A percentile compares a stretch with the other conserved stretches of the same genome.
Conservation (phyloP, 1,140 invertebrate species). For the Drosophila sechellia region DNA sequence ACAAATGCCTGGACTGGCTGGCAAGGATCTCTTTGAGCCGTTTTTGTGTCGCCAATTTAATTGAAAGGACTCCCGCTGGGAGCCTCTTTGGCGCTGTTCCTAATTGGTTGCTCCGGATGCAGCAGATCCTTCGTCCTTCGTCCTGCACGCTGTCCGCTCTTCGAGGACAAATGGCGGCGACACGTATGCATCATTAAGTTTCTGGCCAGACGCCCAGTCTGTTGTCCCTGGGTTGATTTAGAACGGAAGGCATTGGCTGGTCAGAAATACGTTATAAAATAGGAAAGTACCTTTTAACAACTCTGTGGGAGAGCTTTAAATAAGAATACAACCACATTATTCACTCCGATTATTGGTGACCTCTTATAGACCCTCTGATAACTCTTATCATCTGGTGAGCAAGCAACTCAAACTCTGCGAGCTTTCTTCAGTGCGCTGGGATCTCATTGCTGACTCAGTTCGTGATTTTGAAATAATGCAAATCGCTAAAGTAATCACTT, state of each 20-base stretch:
- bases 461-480: not conserved
- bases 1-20: constrained; percentile 22
- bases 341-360: not conserved
- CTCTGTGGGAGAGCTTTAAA: too few relatives aligned
- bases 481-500: not conserved
- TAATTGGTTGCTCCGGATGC: constrained; percentile 64
- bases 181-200: constrained; percentile 75
- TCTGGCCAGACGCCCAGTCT: constrained; percentile 57
- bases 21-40: constrained; percentile 15
- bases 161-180: constrained; percentile 54
- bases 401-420: not conserved
- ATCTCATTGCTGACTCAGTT: not conserved
- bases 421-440: not conserved
- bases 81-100: constrained; percentile 61
- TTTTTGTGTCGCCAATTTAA: constrained; percentile 42
- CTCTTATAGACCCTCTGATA: not conserved
- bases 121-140: constrained; percentile 13
- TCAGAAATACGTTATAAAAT: not conserved
- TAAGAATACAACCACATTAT: too few relatives aligned
- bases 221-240: constrained; percentile 2
- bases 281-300: not conserved
- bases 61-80: constrained; percentile 47
- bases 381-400: not conserved
- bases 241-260: not conserved
- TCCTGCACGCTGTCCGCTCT: constrained; percentile 32